phyloP scores from a whole-genome alignment of 2,797 vertebrate species.

The Cyclura pinguis region DNA sequence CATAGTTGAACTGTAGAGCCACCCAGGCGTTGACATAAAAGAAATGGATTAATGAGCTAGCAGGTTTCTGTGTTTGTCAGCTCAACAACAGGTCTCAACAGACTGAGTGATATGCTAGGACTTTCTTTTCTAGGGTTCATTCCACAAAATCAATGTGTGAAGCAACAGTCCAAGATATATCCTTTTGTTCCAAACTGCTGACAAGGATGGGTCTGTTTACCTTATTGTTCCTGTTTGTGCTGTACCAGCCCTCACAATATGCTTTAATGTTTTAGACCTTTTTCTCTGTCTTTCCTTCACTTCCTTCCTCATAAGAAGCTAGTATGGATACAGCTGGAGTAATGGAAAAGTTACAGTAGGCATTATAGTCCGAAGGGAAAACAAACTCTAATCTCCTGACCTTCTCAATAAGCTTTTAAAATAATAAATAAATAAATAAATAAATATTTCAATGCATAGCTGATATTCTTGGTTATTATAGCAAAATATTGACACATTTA shows the following conservation, averaged over 20 bases:
- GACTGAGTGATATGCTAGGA: no score
- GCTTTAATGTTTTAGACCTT: background rate
- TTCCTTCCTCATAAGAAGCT: background rate
- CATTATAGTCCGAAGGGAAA: background rate
- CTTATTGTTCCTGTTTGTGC: background rate
- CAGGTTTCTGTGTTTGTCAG: background rate
- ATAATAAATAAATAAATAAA: no score
- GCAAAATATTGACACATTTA: background rate
- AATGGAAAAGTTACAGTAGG: no score
- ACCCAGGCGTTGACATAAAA: background rate
- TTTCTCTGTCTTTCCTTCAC: background rate
- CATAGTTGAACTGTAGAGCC: no score
- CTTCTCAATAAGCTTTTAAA: background rate
- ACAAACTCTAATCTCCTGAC: background rate
- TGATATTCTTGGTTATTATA: background rate
- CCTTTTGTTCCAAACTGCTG: background rate
- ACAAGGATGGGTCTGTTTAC: background rate
- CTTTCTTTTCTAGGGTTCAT: no score
- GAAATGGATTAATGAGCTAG: background rate
- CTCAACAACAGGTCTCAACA: background rate
- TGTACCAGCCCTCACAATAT: background rate
- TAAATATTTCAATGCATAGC: background rate
- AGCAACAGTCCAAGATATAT: background rate
- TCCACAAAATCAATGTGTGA: background rate
- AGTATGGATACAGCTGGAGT: background rate